Conservation (phyloP, 2,113 vertebrate species). For the Melanerpes aurifrons region DNA sequence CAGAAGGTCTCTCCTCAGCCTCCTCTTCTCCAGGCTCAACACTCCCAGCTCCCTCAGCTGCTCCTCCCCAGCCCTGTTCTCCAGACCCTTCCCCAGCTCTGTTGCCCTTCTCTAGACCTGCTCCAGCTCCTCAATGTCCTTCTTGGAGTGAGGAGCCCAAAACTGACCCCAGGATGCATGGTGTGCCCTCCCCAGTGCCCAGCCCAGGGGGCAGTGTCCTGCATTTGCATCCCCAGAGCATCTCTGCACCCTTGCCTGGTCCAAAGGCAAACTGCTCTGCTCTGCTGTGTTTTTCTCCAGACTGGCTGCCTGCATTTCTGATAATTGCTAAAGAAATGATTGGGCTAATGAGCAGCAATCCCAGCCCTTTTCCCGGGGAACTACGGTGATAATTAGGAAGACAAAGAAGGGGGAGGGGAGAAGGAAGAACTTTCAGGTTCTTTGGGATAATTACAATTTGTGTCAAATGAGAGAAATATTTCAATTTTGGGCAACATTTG, state of each 20-base stretch:
- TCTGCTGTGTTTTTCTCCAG: neutral
- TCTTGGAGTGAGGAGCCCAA: no score
- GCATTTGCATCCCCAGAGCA: neutral
- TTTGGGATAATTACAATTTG: slow-evolving; percentile 52
- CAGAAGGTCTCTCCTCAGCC: no score
- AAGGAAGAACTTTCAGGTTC: slow-evolving; percentile 16
- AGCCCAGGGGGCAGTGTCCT: neutral
- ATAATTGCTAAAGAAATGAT: slow-evolving; percentile 12
- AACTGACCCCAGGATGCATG: no score
- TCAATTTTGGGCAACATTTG: slow-evolving; percentile 56
- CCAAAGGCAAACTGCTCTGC: neutral
- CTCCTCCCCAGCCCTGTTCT: no score
- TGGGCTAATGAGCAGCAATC: slow-evolving; percentile 28
- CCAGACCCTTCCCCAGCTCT: no score
- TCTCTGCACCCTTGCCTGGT: neutral
- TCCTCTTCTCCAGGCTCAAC: no score
- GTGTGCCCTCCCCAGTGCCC: no score
- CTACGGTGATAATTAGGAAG: slow-evolving; percentile 13
- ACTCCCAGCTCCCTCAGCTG: no score
- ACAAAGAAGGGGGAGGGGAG: neutral
- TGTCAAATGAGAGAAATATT: slow-evolving; percentile 57
- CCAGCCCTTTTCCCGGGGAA: neutral
- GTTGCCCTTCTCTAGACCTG: no score
- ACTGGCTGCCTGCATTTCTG: neutral
- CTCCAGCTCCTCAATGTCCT: no score